A percentile compares a stretch with the other conserved stretches of the same genome.
These are phyloP conservation scores for Streblospio benedicti DNA, from an alignment of 1,140 invertebrate species.

Conservation along the genomic window DNA sequence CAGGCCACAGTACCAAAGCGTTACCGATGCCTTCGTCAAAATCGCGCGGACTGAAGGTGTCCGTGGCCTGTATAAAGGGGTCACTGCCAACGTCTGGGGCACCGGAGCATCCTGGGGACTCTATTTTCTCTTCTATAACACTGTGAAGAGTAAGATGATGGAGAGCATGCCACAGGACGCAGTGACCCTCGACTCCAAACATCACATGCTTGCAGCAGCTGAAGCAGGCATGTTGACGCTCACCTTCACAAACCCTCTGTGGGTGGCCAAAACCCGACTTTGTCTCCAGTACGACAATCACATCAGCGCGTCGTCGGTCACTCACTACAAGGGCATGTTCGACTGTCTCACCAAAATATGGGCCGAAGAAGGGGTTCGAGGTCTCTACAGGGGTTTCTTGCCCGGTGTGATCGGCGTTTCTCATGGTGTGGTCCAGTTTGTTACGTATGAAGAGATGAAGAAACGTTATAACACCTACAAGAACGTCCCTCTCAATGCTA, in stretches of 20 bases:
- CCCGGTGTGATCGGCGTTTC: constrained; percentile 95
- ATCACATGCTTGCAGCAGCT: constrained; percentile 84
- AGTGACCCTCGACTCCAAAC: constrained; percentile 65
- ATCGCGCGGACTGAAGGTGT: constrained; percentile 83
- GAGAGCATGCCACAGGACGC: constrained; percentile 52
- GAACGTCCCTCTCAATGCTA: constrained; percentile 8
- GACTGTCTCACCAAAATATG: constrained; percentile 89
- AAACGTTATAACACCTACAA: constrained; percentile 56
- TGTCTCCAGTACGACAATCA: constrained; percentile 49
- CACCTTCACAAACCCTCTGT: constrained; percentile 89
- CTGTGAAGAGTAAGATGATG: constrained; percentile 69
- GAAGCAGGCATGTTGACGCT: constrained; percentile 79
- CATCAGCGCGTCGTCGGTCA: no score
- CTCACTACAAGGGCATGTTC: constrained; percentile 75
- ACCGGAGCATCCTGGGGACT: constrained; percentile 94
- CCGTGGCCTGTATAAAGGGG: constrained; percentile 83
- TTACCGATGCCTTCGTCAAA: constrained; percentile 74
- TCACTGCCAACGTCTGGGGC: constrained; percentile 88
- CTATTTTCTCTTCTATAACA: constrained; percentile 95
- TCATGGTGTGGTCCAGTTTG: constrained; percentile 96
- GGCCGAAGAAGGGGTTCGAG: constrained; percentile 75
- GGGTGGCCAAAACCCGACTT: constrained; percentile 83
- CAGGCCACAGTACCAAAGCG: constrained; percentile 77
- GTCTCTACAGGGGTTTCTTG: constrained; percentile 87
- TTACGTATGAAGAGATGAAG: constrained; percentile 98